Conservation (phyloP, 2,797 vertebrate genomes). For the Todus mexicanus region DNA sequence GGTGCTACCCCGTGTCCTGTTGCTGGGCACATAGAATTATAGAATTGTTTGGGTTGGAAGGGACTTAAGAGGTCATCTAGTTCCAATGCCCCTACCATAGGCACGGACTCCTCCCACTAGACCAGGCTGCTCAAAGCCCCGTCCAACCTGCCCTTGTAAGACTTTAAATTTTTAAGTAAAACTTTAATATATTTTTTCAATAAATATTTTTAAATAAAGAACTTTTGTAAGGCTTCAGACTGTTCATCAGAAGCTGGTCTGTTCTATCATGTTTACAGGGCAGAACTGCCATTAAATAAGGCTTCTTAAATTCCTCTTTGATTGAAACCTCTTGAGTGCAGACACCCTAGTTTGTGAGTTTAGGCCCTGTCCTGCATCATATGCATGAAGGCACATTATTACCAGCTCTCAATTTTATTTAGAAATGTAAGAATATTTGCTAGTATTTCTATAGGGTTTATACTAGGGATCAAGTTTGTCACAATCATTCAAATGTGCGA, state of each 20-base stretch:
- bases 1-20: no score
- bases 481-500: neutral
- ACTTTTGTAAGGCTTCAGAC: neutral
- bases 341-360: no score
- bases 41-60: no score
- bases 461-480: neutral
- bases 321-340: neutral
- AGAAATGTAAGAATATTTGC: neutral
- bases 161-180: neutral
- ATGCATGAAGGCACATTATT: neutral
- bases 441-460: neutral
- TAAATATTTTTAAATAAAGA: neutral
- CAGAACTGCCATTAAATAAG: neutral
- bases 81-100: neutral
- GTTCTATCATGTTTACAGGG: neutral
- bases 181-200: no score
- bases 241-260: neutral
- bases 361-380: neutral
- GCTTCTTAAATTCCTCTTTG: neutral
- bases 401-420: neutral
- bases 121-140: neutral
- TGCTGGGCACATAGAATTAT: no score
- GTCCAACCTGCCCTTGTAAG: neutral
- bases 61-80: no score
- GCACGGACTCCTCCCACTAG: neutral